phyloP scores from a whole-genome alignment of 2,888 invertebrate genomes.

The Euproctis similis region DNA sequence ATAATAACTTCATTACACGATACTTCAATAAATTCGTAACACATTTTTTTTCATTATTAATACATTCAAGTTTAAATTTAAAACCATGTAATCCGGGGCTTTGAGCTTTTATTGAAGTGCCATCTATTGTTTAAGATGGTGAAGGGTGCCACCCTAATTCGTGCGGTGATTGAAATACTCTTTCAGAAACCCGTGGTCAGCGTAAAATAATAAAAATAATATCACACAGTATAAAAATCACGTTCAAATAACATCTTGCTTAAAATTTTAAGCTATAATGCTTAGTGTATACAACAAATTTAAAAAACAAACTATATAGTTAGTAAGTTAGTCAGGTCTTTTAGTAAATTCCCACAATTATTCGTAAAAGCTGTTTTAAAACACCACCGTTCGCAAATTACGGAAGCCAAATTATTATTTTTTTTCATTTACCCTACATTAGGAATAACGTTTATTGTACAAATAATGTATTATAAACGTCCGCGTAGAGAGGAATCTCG shows the following conservation, averaged over 20 bases:
- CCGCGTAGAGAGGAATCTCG: not conserved
- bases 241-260: too few species aligned
- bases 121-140: constrained; percentile 15
- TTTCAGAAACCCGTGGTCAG: constrained; percentile 48
- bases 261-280: too few species aligned
- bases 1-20: too few species aligned
- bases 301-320: too few species aligned
- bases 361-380: not conserved
- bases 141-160: constrained; percentile 40
- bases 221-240: too few species aligned
- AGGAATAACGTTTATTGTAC: not conserved
- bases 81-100: constrained; percentile 44
- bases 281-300: too few species aligned
- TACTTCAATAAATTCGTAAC: too few species aligned
- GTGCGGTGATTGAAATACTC: constrained; percentile 35
- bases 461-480: not conserved
- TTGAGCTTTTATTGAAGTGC: constrained; percentile 32
- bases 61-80: constrained; percentile 32
- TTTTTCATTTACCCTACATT: not conserved
- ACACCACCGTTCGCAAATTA: not conserved
- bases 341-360: too few species aligned
- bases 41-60: too few species aligned
- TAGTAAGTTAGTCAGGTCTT: too few species aligned
- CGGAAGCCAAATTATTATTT: not conserved
- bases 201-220: constrained; percentile 56